phyloP scores from a whole-genome alignment of 2,888 invertebrate species.

The Ophraella communa region DNA sequence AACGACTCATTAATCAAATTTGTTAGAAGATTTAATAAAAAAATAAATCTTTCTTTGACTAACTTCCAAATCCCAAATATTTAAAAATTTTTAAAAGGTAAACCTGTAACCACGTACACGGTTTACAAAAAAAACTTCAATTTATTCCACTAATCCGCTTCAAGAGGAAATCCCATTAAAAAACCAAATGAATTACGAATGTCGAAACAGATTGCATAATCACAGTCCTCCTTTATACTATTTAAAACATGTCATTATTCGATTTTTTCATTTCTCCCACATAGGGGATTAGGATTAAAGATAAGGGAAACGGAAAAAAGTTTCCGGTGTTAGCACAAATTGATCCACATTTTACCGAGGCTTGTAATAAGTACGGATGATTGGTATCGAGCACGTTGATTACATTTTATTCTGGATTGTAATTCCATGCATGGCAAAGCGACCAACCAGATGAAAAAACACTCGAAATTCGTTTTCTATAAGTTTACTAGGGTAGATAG shows the following conservation, averaged over 20 bases:
- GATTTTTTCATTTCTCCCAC: constrained; percentile 9
- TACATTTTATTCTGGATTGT: too few relatives aligned
- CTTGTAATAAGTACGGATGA: too few relatives aligned
- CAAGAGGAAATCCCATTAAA: constrained; percentile 1
- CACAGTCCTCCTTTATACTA: neutral
- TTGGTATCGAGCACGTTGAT: too few relatives aligned
- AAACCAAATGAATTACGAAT: constrained; percentile 10
- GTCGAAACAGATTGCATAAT: constrained; percentile 7
- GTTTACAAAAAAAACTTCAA: neutral
- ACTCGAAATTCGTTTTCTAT: too few relatives aligned
- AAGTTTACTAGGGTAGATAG: too few relatives aligned
- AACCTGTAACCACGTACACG: neutral
- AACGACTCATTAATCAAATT: too few relatives aligned
- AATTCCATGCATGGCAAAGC: too few relatives aligned
- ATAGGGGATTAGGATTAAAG: neutral
- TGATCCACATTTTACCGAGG: too few relatives aligned
- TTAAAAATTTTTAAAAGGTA: neutral
- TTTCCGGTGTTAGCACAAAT: constrained; percentile 7
- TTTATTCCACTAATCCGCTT: constrained; percentile 6
- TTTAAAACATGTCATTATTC: constrained; percentile 10
- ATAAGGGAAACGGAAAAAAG: neutral
- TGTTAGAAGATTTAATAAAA: too few relatives aligned
- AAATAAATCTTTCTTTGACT: too few relatives aligned
- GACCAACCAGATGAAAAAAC: too few relatives aligned
- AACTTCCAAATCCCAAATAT: too few relatives aligned